Evolutionary conservation across 2,797 vertebrate genomes (phyloP).

Genomic region (Anabas testudineus): DNA sequence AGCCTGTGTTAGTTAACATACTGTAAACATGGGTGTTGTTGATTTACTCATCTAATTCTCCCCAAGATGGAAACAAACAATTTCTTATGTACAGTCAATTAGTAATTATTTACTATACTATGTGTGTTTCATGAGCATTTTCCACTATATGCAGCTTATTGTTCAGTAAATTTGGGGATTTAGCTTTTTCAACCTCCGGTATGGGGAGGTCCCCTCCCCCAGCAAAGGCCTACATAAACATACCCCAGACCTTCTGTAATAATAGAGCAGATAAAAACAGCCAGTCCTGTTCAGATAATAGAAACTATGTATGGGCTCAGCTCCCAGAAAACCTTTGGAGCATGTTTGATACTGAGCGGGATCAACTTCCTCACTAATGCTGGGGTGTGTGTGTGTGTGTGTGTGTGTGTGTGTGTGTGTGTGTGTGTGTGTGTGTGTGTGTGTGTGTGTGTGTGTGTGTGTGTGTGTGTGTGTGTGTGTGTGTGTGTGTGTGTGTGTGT

Average conservation of each 20-base stretch:
- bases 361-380: constrained; percentile 49
- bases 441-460: no score
- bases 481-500: constrained; percentile 3
- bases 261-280: constrained; percentile 65
- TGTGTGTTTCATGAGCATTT: no score
- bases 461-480: constrained; percentile 8
- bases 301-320: constrained; percentile 27
- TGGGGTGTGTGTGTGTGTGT: constrained; percentile 2
- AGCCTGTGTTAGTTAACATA: no score
- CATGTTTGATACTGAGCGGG: constrained; percentile 34
- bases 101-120: no score
- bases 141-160: no score
- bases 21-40: no score
- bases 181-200: constrained; percentile 7
- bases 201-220: constrained; percentile 1
- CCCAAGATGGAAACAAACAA: no score
- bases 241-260: constrained; percentile 60
- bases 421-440: no score
- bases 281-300: constrained; percentile 50
- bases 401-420: constrained; percentile 8
- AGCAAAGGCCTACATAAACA: constrained; percentile 58
- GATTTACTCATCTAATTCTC: no score
- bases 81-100: no score
- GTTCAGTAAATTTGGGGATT: constrained; percentile 1
- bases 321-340: constrained; percentile 31